Percentiles rank a stretch among this genome's conserved stretches.
Evolutionary conservation across 2,113 vertebrate genomes (phyloP).

Genomic region (Syngnathus floridae): DNA sequence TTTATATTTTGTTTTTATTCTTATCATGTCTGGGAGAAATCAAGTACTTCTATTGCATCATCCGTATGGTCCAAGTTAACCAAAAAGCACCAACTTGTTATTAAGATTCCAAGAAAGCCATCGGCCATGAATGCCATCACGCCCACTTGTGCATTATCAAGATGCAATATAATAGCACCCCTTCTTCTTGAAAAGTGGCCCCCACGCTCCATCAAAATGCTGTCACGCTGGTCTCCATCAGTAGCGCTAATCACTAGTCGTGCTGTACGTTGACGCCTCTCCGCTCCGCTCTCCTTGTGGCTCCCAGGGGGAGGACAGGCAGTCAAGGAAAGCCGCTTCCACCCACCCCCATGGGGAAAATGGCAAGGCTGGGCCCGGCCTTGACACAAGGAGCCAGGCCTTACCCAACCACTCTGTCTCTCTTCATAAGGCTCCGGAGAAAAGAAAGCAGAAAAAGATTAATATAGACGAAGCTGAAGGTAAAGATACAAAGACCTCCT

Average conservation of each 20-base stretch:
- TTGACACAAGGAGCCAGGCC: conserved; percentile 56
- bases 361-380: conserved; percentile 80
- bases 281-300: conserved; percentile 72
- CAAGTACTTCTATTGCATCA: neutral
- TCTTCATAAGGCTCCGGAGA: conserved; percentile 75
- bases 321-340: conserved; percentile 88
- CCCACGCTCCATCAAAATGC: conserved; percentile 4
- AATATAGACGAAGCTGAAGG: conserved; percentile 99
- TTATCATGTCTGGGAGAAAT: neutral
- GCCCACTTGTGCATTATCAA: neutral
- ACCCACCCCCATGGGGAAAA: conserved; percentile 89
- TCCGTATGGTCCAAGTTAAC: neutral
- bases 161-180: neutral
- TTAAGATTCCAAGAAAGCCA: neutral
- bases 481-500: conserved; percentile 67
- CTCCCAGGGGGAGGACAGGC: conserved; percentile 88
- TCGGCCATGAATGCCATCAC: neutral
- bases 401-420: conserved; percentile 72
- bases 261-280: conserved; percentile 44
- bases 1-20: too few relatives aligned
- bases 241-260: conserved; percentile 24
- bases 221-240: conserved; percentile 18
- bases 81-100: neutral
- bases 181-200: neutral
- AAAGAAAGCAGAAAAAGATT: conserved; percentile 96